Percentiles rank a stretch among this genome's conserved stretches.
Conservation (phyloP, 2,113 vertebrate genomes). For the Trematocara variabile region DNA sequence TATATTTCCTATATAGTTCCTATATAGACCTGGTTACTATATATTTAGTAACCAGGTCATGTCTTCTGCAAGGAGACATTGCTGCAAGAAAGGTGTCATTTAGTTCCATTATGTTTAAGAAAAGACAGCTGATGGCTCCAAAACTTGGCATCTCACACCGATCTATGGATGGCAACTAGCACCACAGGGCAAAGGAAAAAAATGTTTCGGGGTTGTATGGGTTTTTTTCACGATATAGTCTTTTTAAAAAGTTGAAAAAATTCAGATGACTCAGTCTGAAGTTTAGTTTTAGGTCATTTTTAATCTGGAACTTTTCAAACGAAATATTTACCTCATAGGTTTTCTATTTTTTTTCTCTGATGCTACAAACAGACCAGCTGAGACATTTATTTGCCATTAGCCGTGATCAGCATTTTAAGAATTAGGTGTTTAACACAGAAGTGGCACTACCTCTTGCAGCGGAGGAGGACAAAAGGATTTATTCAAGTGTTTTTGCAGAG, state of each 20-base stretch:
- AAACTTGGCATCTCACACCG: not conserved
- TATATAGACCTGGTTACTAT: no score
- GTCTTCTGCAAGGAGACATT: not conserved
- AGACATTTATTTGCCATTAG: not conserved
- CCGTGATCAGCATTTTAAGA: not conserved
- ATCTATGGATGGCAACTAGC: not conserved
- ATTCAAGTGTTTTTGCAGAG: not conserved
- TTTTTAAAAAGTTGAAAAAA: not conserved
- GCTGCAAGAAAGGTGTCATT: not conserved
- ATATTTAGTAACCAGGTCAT: not conserved
- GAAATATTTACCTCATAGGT: not conserved
- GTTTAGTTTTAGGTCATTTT: not conserved
- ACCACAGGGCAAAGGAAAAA: not conserved
- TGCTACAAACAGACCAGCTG: not conserved
- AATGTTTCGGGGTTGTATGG: not conserved
- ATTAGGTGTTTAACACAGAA: not conserved
- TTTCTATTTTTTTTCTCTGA: not conserved
- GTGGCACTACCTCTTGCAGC: not conserved
- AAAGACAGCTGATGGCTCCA: not conserved
- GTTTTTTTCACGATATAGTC: fast-evolving
- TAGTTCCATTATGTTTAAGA: not conserved
- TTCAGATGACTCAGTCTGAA: not conserved
- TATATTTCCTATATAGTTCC: no score
- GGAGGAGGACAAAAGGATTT: not conserved
- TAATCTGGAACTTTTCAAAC: fast-evolving